phyloP scores from a whole-genome alignment of 2,888 invertebrate species.

The Leptopilina myrica region DNA sequence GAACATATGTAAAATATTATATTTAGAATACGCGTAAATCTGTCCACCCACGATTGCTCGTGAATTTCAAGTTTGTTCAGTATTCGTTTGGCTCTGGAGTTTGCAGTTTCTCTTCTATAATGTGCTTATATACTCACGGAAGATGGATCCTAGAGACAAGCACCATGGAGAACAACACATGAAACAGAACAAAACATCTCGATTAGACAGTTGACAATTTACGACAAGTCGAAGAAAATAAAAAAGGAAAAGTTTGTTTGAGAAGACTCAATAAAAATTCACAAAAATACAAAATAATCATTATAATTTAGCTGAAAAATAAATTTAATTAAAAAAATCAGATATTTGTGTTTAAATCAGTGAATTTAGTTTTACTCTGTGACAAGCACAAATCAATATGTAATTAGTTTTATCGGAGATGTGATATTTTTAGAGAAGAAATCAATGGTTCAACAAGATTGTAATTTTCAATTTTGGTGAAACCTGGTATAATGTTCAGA shows the following conservation, averaged over 20 bases:
- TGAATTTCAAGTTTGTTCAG: conserved; percentile 52
- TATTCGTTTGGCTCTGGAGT: conserved; percentile 43
- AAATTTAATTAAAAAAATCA: not conserved
- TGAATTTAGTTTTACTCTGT: not conserved
- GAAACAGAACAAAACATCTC: conserved; percentile 66
- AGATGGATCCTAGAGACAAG: conserved; percentile 70
- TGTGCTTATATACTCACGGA: conserved; percentile 70
- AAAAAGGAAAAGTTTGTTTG: not conserved
- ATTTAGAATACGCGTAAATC: conserved; percentile 59
- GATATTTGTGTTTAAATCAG: not conserved
- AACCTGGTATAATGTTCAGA: conserved; percentile 4
- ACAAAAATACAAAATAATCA: too few species aligned
- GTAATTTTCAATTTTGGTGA: conserved; percentile 64
- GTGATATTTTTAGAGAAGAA: not conserved
- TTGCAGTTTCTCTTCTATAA: conserved; percentile 42
- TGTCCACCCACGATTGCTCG: conserved; percentile 55
- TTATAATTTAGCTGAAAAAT: too few species aligned
- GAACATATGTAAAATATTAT: conserved; percentile 55
- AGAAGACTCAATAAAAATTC: too few species aligned
- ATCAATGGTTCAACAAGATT: conserved; percentile 40
- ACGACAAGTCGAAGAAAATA: conserved; percentile 12
- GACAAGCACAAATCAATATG: not conserved
- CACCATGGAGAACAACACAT: conserved; percentile 55
- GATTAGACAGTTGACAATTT: conserved; percentile 50
- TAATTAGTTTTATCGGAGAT: conserved; percentile 2